These are phyloP conservation scores for Dolichallabes microphthalmus DNA, from an alignment of 2,113 vertebrate species.

Conservation along the genomic window DNA sequence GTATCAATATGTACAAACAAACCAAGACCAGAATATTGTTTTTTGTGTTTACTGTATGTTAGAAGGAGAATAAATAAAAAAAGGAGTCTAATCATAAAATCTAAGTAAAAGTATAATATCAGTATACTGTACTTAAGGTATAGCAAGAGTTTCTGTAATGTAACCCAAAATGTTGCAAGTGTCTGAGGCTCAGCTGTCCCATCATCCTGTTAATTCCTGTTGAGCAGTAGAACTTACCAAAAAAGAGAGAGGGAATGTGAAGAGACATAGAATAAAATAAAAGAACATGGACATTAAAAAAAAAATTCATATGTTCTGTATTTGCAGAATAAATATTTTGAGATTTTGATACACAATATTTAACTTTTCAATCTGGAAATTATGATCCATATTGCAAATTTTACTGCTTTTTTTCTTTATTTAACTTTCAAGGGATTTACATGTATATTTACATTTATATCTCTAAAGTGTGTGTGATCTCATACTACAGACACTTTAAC, in stretches of 20 bases:
- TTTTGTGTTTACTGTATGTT: not conserved
- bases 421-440: not conserved
- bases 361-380: not conserved
- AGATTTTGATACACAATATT: not conserved
- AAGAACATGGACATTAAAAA: no score
- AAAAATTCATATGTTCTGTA: no score
- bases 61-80: not conserved
- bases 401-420: not conserved
- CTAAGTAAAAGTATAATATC: no score
- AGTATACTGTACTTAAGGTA: no score
- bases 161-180: not conserved
- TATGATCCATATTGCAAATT: not conserved
- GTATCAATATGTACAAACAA: no score
- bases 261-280: no score
- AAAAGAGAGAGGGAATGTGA: no score
- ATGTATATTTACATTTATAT: not conserved
- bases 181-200: not conserved
- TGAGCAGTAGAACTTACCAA: not conserved
- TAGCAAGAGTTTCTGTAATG: not conserved
- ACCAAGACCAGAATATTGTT: no score
- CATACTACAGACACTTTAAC: not conserved
- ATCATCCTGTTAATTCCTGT: not conserved
- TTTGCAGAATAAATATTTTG: not conserved
- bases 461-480: not conserved
- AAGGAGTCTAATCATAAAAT: not conserved